A percentile compares a stretch with the other conserved stretches of the same genome.
Conservation (phyloP, 2,888 invertebrate species). For the Xestia rhomboidea region DNA sequence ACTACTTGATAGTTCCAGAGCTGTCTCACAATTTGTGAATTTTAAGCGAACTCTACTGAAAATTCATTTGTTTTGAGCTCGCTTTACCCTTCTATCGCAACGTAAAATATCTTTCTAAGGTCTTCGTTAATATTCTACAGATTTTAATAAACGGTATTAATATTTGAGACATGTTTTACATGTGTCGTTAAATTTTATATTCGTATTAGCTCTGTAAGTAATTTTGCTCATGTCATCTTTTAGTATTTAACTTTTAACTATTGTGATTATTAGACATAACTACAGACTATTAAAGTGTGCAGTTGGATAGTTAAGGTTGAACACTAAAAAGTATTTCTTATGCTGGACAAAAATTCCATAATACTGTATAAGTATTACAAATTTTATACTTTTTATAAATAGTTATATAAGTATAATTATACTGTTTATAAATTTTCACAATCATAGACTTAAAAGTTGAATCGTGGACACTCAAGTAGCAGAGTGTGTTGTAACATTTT, state of each 20-base stretch:
- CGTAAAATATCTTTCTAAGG: slow-evolving; percentile 39
- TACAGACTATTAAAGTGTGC: neutral
- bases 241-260: neutral
- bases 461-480: slow-evolving; percentile 29
- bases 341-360: slow-evolving; percentile 1
- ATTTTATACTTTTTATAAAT: too few species aligned
- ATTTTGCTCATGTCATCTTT: neutral
- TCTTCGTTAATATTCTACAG: slow-evolving; percentile 26
- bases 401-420: too few species aligned
- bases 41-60: slow-evolving; percentile 69
- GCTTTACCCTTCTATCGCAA: slow-evolving; percentile 45
- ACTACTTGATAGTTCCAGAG: slow-evolving; percentile 53
- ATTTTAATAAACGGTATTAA: slow-evolving; percentile 21
- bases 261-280: slow-evolving; percentile 19
- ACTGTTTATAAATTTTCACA: too few species aligned
- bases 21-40: slow-evolving; percentile 67
- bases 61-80: slow-evolving; percentile 71
- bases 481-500: slow-evolving; percentile 51
- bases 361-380: too few species aligned
- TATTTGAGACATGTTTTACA: slow-evolving; percentile 35
- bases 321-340: neutral
- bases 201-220: neutral
- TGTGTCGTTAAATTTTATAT: slow-evolving; percentile 1
- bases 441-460: slow-evolving; percentile 33
- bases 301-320: neutral